Evolutionary conservation across 2,888 invertebrate species (phyloP), one percentile per base, ranked within the genome.

Genomic region (Sphinx pinastri): DNA sequence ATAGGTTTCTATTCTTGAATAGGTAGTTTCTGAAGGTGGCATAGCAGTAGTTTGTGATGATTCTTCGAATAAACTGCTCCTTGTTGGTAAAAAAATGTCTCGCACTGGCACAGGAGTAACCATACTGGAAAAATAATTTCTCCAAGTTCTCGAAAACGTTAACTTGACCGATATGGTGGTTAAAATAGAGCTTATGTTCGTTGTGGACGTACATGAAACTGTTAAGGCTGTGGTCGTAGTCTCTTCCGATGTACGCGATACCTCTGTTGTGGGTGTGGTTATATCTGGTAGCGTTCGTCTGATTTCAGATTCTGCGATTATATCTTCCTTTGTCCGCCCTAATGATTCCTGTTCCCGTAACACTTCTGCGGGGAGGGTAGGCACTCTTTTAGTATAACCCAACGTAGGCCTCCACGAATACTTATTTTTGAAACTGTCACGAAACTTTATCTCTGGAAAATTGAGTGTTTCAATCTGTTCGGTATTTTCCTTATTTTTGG

Each of bases 61-160:
- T 16, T 49, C 47, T 16, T 47, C 13, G 6, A 5, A 49, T 49
- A 12, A 13, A 12, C 4, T 63, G 49, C 19, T 63, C 13, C 13
- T 45, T 11, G 1, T 63, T 13, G 25, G 7, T 63, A 11, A 16
- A 1, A 25, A 16, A 49, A 45, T 60, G 45, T n/a, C 14, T 4
- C 12, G 49, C 19, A 11, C 6, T 13, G 6, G 12, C 11, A 12
- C 11, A 47, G 13, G 1, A 25, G 45, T 45, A 0, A 7, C 19
- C 45, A 47, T 12, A 1, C 47, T 68, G 5, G 68, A 47, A 57
- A 68, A 68, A 25, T 68, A 68, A 12, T 55, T 47, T 58, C 25
- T 68, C 68, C 68, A 68, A 25, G 68, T 68, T 14, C 14, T 47
- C 13, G 13, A 45, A 49, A 57, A 52, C 11, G 19, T 10, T 47